Percentiles rank a stretch among this genome's conserved stretches.
phyloP scores from a whole-genome alignment of 2,888 invertebrate genomes.

The Caenorhabditis macrosperma region DNA sequence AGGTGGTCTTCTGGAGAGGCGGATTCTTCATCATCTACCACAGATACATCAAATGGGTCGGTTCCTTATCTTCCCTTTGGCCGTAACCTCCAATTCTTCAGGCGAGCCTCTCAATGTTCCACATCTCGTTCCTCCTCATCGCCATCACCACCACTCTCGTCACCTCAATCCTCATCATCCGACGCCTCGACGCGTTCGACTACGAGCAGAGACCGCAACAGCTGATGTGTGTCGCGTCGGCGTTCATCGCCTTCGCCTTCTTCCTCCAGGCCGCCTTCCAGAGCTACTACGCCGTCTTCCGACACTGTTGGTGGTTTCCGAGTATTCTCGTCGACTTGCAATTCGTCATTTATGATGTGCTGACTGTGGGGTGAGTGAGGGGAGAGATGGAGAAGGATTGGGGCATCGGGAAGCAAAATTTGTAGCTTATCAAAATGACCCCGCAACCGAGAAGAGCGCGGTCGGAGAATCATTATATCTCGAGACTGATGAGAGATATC shows the following conservation, averaged over 20 bases:
- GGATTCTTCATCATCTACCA: conserved; percentile 36
- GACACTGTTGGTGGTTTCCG: conserved; percentile 24
- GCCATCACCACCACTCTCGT: not conserved
- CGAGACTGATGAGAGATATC: too few species aligned
- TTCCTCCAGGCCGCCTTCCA: conserved; percentile 26
- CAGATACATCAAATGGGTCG: conserved; percentile 10
- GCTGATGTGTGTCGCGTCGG: not conserved
- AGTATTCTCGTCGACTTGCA: conserved; percentile 11
- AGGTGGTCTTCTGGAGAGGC: conserved; percentile 28
- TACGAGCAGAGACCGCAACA: not conserved
- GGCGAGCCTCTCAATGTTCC: conserved; percentile 16
- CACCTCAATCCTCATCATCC: not conserved
- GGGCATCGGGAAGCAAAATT: not conserved
- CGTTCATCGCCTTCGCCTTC: not conserved
- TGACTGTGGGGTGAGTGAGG: conserved; percentile 36
- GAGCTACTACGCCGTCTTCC: conserved; percentile 29
- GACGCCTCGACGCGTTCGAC: not conserved
- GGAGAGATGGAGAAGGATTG: not conserved
- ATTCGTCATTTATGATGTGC: conserved; percentile 35
- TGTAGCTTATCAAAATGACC: too few species aligned
- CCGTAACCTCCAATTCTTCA: not conserved
- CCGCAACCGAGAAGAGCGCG: too few species aligned
- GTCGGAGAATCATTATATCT: too few species aligned
- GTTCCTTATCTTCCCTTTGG: not conserved
- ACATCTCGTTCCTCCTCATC: not conserved